Conservation (phyloP, 2,113 vertebrate genomes). For the Prietella phreatophila region DNA sequence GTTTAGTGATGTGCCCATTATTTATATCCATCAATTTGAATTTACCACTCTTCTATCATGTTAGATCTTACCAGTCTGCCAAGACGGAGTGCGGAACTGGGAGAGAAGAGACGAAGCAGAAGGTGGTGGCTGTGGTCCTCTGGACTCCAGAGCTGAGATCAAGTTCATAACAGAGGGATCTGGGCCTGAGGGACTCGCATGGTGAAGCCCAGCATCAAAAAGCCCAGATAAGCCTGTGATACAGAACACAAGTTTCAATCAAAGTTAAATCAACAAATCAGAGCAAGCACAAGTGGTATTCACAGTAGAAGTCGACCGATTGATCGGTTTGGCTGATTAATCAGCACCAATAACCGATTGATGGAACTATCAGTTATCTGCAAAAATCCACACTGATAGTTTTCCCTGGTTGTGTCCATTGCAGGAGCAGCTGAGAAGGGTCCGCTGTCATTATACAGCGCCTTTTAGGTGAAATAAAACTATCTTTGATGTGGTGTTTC, state of each 20-base stretch:
- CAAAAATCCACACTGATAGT: no score
- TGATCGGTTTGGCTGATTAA: no score
- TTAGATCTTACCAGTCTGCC: slow-evolving; percentile 85
- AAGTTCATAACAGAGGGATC: slow-evolving; percentile 95
- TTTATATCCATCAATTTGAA: neutral
- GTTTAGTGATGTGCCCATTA: neutral
- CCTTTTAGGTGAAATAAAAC: no score
- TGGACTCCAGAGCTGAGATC: slow-evolving; percentile 90
- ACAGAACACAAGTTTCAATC: slow-evolving; percentile 27
- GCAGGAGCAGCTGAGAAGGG: no score
- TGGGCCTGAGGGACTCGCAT: slow-evolving; percentile 82
- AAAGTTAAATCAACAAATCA: slow-evolving; percentile 1
- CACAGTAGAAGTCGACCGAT: neutral
- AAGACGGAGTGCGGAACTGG: slow-evolving; percentile 91
- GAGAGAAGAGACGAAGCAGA: slow-evolving; percentile 93
- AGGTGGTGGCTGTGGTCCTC: slow-evolving; percentile 88
- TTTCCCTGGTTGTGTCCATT: no score
- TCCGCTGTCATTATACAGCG: no score
- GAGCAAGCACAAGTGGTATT: neutral
- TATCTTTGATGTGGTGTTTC: no score
- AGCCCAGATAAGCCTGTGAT: slow-evolving; percentile 84
- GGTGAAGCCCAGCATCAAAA: slow-evolving; percentile 90
- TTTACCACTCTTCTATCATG: neutral
- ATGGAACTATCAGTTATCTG: no score
- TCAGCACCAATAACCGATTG: no score